Evolutionary conservation across 2,113 vertebrate genomes (phyloP), one percentile per base, ranked within the genome.

Genomic region (Gymnocephalus cernua): DNA sequence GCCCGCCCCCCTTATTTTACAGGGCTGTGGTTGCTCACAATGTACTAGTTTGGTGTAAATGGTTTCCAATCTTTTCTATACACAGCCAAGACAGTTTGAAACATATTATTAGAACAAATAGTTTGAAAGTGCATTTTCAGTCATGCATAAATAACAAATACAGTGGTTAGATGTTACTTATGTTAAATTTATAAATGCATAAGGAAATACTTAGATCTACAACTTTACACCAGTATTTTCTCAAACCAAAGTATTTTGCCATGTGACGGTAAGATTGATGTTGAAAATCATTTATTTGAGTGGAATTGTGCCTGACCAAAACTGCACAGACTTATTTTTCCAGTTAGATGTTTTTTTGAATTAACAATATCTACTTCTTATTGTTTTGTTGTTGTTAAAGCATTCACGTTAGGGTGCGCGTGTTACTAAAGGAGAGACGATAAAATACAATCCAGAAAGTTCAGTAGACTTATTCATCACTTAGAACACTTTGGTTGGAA

Each of bases 1-100:
- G 25, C 50, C 45, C 3, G 27, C 44, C 83, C 29, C 41, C 45
- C 38, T 83, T 80, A 67, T 88, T 90, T 75, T 88, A 78, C 54
- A 74, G 61, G 63, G 64, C 63, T 83, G 38, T 58, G 67, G 68
- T 80, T 74, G 68, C 73, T 66, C 71, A 80, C 38, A 59, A 72
- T 65, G 58, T 73, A 19, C 29, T 54, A 62, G 54, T 58, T 84
- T 75, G 59, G 58, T 65, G 54, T 59, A 64, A 16, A 76, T 67
- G 66, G 59, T 78, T 77, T 81, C 35, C 25, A 41, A 25, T 62
- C 12, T 86, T 75, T 73, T 84, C 44, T 48, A 47, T 48, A 19
- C 19, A 35, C 68, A 80, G 77, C 53, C 3, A 72, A 41, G 66
- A 27, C 6, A 35, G 3, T 44, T 38, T 54, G 21, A 58, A 62